phyloP scores from a whole-genome alignment of 2,113 vertebrate genomes.

The Indicator maculatus region DNA sequence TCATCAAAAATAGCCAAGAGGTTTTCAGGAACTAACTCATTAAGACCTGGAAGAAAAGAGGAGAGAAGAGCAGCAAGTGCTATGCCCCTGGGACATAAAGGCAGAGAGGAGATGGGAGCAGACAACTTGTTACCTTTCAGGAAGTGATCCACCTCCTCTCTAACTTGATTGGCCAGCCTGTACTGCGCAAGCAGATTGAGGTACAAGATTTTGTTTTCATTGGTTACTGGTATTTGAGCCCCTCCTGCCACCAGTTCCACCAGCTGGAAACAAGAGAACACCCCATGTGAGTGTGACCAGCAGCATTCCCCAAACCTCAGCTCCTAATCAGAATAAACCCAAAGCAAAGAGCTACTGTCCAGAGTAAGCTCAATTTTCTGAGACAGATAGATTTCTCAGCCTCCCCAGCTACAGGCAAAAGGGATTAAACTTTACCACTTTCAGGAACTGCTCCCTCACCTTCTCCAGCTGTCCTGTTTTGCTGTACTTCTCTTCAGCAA shows the following conservation, averaged over 20 bases:
- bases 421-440: neutral
- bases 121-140: constrained; percentile 86
- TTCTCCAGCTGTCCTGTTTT: constrained; percentile 95
- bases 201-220: constrained; percentile 97
- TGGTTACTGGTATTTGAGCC: constrained; percentile 90
- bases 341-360: neutral
- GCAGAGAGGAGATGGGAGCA: neutral
- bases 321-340: neutral
- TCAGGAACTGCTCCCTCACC: constrained; percentile 76
- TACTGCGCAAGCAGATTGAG: constrained; percentile 95
- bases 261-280: constrained; percentile 78
- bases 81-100: neutral
- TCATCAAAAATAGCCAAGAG: constrained; percentile 99
- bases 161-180: constrained; percentile 92
- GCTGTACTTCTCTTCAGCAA: constrained; percentile 97
- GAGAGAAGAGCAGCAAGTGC: neutral
- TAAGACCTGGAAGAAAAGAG: constrained; percentile 85
- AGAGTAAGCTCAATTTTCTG: neutral
- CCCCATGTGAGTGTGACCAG: neutral
- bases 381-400: neutral
- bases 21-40: constrained; percentile 97
- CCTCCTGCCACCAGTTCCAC: constrained; percentile 95
- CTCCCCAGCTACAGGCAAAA: neutral
- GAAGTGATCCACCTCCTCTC: constrained; percentile 97
- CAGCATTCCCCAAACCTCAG: neutral